Percentiles rank a stretch among this genome's conserved stretches.
These are phyloP conservation scores for Argyresthia goedartella DNA, from an alignment of 2,888 invertebrate species.

Conservation along the genomic window DNA sequence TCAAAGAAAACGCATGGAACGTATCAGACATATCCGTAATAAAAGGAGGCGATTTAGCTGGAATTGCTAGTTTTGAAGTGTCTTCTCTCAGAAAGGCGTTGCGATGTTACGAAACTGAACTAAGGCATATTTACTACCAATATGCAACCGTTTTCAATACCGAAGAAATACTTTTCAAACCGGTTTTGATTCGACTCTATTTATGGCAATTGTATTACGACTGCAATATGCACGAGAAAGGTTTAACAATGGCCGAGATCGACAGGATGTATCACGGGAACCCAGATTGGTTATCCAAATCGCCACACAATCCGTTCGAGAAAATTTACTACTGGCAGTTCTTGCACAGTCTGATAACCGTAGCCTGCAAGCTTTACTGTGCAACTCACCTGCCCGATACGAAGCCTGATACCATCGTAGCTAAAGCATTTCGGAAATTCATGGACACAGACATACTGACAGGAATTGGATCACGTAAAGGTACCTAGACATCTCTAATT, in stretches of 20 bases:
- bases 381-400: conserved; percentile 34
- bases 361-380: conserved; percentile 57
- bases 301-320: conserved; percentile 69
- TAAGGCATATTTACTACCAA: conserved; percentile 60
- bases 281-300: conserved; percentile 50
- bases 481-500: conserved; percentile 27
- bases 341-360: conserved; percentile 63
- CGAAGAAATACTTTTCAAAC: conserved; percentile 39
- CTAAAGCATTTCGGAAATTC: conserved; percentile 63
- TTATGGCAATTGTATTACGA: conserved; percentile 74
- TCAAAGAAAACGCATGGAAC: background rate
- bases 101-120: conserved; percentile 48
- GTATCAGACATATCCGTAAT: background rate
- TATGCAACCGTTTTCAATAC: conserved; percentile 61
- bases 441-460: conserved; percentile 60
- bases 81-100: conserved; percentile 52
- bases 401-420: conserved; percentile 56
- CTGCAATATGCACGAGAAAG: conserved; percentile 58
- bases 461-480: conserved; percentile 41
- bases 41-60: conserved; percentile 6
- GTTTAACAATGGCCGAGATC: conserved; percentile 59
- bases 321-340: conserved; percentile 75
- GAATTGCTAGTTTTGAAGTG: conserved; percentile 50
- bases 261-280: conserved; percentile 61
- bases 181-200: conserved; percentile 62